A percentile compares a stretch with the other conserved stretches of the same genome.
Conservation (phyloP, 2,888 invertebrate genomes). For the Pelosia muscerda region DNA sequence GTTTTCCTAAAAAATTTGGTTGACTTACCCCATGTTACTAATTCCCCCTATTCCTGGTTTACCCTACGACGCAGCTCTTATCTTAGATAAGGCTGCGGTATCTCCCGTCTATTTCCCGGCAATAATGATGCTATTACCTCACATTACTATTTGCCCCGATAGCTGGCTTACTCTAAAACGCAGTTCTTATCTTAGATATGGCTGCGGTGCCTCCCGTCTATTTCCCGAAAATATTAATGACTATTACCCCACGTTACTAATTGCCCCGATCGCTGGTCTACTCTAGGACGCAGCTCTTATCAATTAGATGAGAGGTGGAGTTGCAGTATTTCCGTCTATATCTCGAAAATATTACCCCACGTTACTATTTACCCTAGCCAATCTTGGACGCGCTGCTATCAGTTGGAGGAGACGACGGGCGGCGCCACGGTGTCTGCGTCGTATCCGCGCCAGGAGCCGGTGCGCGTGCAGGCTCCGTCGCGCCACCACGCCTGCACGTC, state of each 20-base stretch:
- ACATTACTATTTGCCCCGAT: not conserved
- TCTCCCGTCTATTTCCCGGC: too few relatives aligned
- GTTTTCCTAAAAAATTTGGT: not conserved
- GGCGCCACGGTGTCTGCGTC: conserved; percentile 51
- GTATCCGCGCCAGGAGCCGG: conserved; percentile 69
- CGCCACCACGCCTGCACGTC: conserved; percentile 98
- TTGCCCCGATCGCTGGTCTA: not conserved
- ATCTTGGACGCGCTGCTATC: not conserved
- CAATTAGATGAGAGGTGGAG: conserved; percentile 7
- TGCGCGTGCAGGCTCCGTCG: conserved; percentile 89
- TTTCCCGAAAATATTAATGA: not conserved
- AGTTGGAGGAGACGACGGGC: conserved; percentile 9
- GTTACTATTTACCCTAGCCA: not conserved
- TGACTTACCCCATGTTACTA: not conserved
- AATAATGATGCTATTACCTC: not conserved
- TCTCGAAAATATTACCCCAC: not conserved
- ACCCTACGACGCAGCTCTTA: not conserved
- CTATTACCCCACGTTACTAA: not conserved
- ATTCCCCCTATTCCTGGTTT: not conserved
- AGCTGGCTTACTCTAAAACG: not conserved
- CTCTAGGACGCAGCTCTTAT: not conserved
- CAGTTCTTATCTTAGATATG: not conserved
- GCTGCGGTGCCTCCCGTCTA: not conserved
- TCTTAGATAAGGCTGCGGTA: not conserved
- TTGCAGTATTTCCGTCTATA: not conserved